Evolutionary conservation across 2,888 invertebrate species (phyloP).

Genomic region (Chymomyza fuscimana): DNA sequence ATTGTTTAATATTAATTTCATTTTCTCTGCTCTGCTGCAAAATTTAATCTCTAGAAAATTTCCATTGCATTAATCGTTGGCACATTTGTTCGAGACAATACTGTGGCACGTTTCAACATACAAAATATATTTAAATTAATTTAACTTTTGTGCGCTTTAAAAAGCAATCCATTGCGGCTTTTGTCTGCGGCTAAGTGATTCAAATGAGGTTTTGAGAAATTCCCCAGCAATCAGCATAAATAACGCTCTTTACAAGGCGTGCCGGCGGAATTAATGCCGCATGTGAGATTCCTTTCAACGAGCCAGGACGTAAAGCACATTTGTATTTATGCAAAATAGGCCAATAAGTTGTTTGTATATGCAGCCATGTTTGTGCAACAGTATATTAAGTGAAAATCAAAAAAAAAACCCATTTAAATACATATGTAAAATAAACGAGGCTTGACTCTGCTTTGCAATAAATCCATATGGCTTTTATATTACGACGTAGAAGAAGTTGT

Average conservation of each 20-base stretch:
- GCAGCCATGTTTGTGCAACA: not conserved
- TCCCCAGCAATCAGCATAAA: constrained; percentile 5
- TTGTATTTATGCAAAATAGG: not conserved
- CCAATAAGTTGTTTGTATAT: not conserved
- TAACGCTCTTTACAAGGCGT: not conserved
- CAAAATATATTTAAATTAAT: not conserved
- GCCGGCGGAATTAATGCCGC: not conserved
- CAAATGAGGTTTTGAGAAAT: constrained; percentile 7
- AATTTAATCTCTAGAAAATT: constrained; percentile 16
- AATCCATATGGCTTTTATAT: not conserved
- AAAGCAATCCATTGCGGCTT: constrained; percentile 1
- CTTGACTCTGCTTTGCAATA: not conserved
- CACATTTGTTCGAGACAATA: not conserved
- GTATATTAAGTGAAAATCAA: not conserved
- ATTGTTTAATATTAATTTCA: constrained; percentile 48
- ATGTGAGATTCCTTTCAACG: not conserved
- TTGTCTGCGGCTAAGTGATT: constrained; percentile 5
- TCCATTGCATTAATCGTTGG: constrained; percentile 8
- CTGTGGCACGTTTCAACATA: not conserved
- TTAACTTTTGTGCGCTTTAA: not conserved
- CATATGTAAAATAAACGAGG: not conserved
- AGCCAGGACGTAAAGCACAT: not conserved
- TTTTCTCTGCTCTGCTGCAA: constrained; percentile 21
- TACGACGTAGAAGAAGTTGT: not conserved
- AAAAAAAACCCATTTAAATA: not conserved